phyloP scores from a whole-genome alignment of 2,888 invertebrate species.

The Mesodorylaimus sp. region DNA sequence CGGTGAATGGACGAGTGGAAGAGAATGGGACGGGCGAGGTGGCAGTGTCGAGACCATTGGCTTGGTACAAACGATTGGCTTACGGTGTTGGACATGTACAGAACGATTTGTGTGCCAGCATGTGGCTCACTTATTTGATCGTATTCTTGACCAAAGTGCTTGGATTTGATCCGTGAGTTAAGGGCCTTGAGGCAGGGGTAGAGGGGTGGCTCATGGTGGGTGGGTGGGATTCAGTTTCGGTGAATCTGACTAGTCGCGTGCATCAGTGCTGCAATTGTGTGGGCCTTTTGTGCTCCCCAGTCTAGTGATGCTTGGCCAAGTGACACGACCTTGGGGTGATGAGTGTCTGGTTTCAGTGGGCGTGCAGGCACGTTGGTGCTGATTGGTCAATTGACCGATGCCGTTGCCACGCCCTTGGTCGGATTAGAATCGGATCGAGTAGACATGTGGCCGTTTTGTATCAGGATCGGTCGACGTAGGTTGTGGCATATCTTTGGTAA shows the following conservation, averaged over 20 bases:
- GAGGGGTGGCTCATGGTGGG: too few species aligned
- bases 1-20: neutral
- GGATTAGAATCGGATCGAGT: conserved; percentile 58
- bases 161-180: conserved; percentile 22
- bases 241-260: too few species aligned
- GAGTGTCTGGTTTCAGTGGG: too few species aligned
- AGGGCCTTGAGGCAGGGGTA: too few species aligned
- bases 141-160: conserved; percentile 52
- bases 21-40: neutral
- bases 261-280: too few species aligned
- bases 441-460: conserved; percentile 40
- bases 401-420: conserved; percentile 64
- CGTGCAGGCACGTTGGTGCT: conserved; percentile 45
- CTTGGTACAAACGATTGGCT: conserved; percentile 16
- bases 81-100: conserved; percentile 61
- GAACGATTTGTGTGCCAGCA: conserved; percentile 75
- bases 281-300: too few species aligned
- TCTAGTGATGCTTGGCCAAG: too few species aligned
- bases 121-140: conserved; percentile 81
- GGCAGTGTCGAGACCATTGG: neutral
- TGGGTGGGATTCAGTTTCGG: too few species aligned
- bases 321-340: too few species aligned
- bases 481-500: conserved; percentile 72
- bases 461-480: conserved; percentile 58
- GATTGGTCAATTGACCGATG: conserved; percentile 61